phyloP scores from a whole-genome alignment of 2,113 vertebrate species.

The Leucoraja erinaceus region DNA sequence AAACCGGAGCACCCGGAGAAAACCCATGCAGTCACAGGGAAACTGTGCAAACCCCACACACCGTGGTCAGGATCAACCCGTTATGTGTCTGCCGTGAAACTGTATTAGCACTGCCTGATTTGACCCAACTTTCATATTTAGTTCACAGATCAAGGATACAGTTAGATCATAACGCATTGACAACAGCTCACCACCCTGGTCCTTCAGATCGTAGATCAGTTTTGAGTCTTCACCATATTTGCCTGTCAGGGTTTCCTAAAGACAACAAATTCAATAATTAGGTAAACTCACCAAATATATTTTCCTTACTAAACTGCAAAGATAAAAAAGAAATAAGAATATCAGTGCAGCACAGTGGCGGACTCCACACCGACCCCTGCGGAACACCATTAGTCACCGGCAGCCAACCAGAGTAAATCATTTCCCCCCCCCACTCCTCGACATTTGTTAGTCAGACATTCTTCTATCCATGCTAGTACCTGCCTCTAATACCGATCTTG shows the following conservation, averaged over 20 bases:
- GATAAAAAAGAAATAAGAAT: background rate
- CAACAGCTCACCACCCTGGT: slow-evolving; percentile 91
- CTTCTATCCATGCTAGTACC: no score
- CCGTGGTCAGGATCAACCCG: no score
- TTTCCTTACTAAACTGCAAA: background rate
- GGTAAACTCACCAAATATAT: slow-evolving; percentile 37
- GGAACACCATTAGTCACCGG: no score
- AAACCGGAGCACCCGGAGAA: no score
- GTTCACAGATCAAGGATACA: slow-evolving; percentile 70
- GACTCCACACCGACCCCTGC: no score
- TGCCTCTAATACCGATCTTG: no score
- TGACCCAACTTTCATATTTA: background rate
- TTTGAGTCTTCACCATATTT: slow-evolving; percentile 97
- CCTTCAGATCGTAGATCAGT: slow-evolving; percentile 94
- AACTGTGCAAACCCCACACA: no score
- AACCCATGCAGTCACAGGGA: no score
- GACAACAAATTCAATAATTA: slow-evolving; percentile 21
- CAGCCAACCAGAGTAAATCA: no score
- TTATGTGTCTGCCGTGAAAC: no score
- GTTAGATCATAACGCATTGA: slow-evolving; percentile 94
- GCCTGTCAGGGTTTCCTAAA: slow-evolving; percentile 84
- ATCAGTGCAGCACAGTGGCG: background rate
- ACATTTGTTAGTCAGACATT: no score
- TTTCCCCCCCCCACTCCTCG: no score
- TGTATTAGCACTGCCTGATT: background rate